phyloP scores from a whole-genome alignment of 2,797 vertebrate species.

The Poecile montanus region DNA sequence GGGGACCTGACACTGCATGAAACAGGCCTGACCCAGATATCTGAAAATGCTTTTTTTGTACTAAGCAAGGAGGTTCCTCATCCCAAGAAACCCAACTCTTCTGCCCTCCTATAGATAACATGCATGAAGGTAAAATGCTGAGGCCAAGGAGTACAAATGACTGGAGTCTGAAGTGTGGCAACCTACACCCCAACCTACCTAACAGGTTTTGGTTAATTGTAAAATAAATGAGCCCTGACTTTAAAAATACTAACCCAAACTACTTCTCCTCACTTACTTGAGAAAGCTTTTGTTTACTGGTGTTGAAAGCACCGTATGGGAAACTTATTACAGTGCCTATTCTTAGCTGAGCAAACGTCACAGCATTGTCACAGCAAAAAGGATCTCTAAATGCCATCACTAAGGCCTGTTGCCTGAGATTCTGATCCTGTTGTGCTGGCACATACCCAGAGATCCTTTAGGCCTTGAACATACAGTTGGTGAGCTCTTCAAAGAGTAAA shows the following conservation, averaged over 20 bases:
- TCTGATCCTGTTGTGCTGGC: neutral
- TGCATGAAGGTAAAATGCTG: neutral
- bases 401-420: conserved; percentile 17
- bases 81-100: neutral
- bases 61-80: neutral
- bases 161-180: neutral
- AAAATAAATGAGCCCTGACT: conserved; percentile 6
- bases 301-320: conserved; percentile 28
- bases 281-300: conserved; percentile 50
- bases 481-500: neutral
- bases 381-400: conserved; percentile 21
- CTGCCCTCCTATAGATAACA: neutral
- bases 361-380: conserved; percentile 49
- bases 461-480: neutral
- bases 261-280: neutral
- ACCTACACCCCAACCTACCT: neutral
- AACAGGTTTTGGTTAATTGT: conserved; percentile 49
- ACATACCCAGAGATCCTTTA: neutral
- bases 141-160: conserved; percentile 35
- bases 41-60: neutral
- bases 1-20: neutral
- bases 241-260: neutral
- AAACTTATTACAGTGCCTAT: conserved; percentile 41
- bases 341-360: conserved; percentile 56
- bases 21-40: neutral